Percentiles rank a stretch among this genome's conserved stretches.
Conservation (phyloP, 2,113 vertebrate species). For the Rhipidura dahli region DNA sequence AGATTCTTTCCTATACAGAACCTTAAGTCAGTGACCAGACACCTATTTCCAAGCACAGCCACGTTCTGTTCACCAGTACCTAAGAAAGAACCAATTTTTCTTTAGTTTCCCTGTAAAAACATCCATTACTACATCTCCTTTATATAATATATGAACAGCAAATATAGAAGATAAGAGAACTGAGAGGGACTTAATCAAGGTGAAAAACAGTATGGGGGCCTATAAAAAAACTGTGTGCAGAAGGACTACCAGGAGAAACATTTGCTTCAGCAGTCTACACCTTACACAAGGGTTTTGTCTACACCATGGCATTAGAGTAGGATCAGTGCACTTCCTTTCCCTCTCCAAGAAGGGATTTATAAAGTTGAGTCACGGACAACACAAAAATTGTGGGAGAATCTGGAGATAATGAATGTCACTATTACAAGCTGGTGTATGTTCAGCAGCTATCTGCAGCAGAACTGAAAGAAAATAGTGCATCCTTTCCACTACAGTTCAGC, state of each 20-base stretch:
- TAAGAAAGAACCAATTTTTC: not conserved
- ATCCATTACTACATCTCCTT: not conserved
- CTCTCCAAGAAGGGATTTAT: not conserved
- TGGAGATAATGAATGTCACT: not conserved
- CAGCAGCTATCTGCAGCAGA: not conserved
- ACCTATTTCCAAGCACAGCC: not conserved
- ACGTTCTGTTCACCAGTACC: not conserved
- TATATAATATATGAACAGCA: not conserved
- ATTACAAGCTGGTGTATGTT: not conserved
- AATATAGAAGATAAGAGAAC: not conserved
- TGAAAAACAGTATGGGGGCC: not conserved
- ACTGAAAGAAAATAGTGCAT: not conserved
- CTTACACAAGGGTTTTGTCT: not conserved
- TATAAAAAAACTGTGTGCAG: not conserved
- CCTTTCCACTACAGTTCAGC: not conserved
- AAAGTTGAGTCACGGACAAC: not conserved
- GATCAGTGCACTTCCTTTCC: not conserved
- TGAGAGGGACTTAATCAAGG: not conserved
- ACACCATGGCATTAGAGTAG: not conserved
- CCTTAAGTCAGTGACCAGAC: not conserved
- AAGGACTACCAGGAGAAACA: not conserved
- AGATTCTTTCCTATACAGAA: not conserved
- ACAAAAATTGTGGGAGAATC: not conserved
- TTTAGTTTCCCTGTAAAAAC: not conserved
- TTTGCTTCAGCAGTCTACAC: not conserved